These are phyloP conservation scores for Patella vulgata DNA, from an alignment of 1,140 invertebrate species.

Conservation along the genomic window DNA sequence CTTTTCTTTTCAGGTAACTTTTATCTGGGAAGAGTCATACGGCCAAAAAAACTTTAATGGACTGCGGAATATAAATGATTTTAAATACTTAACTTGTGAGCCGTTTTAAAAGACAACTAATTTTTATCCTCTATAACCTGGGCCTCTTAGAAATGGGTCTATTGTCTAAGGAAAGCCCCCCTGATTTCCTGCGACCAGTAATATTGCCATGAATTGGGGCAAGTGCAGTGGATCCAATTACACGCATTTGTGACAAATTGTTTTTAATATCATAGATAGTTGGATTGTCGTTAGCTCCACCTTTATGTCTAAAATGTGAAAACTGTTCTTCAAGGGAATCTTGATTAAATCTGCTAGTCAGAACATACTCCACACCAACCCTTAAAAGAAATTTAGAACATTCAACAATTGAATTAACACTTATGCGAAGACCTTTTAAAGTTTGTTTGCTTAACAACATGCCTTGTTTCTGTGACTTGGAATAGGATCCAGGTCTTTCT, in stretches of 20 bases:
- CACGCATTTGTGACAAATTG: not conserved
- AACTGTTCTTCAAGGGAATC: slow-evolving; percentile 15
- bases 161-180: too few species aligned
- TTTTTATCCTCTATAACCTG: too few species aligned
- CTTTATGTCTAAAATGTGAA: slow-evolving; percentile 1
- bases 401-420: slow-evolving; percentile 12
- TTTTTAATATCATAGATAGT: not conserved
- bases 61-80: too few species aligned
- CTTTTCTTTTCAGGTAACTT: too few species aligned
- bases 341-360: slow-evolving; percentile 13
- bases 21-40: too few species aligned
- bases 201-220: not conserved
- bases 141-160: too few species aligned
- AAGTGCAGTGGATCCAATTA: not conserved
- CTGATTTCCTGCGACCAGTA: not conserved
- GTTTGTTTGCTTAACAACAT: slow-evolving; percentile 3
- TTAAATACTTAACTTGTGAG: too few species aligned
- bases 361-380: slow-evolving; percentile 2
- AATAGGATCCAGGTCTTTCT: too few species aligned
- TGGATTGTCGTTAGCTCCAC: not conserved
- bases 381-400: slow-evolving; percentile 4
- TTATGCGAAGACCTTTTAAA: slow-evolving; percentile 11
- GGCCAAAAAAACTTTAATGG: too few species aligned
- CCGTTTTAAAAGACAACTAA: too few species aligned
- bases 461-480: not conserved